Base-by-base conservation (phyloP, 2,888 invertebrate species). In the Lasioglossum calceatum region DNA sequence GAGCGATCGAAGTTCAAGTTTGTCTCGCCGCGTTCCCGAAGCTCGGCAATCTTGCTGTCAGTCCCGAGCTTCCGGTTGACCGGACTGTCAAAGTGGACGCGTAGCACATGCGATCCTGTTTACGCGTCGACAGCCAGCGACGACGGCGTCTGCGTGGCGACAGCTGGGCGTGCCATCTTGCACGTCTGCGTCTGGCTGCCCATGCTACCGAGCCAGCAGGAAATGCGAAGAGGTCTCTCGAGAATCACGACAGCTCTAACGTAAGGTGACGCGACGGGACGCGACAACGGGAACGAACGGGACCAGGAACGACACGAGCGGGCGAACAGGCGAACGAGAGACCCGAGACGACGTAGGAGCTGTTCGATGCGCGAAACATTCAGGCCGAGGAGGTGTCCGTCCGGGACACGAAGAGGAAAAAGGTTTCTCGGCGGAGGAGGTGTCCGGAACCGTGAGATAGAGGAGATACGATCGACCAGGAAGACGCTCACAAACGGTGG, bases 101-200 rank as follows among this genome's bases (percentile, higher is more conserved):
- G 5, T 27, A 67, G 36, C 80, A 79, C 85, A 92, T 92, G 92
- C 88, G 90, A 92, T 89, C 92, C 92, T 92, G 92, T 89, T 91
- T 89, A 87, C 87, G 71, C 87, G 88, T 82, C 89, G 87, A 44
- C 70, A 70, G 77, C 32, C 67, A 88, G 81, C 74, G 79, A 90
- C 93, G 90, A 91, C 91, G 88, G 91, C 92, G 92, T 92, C 91
- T 92, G 93, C 91, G 92, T 91, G 88, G 87, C 90, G 90, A 86
- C 88, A 85, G 90, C 82, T 91, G 91, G 88, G 89, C 92, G 92
- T 94, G 94, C 94, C 94, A 94, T 94, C 94, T 95, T 95, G 94
- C 94, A 95, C 95, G 95, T 95, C 94, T 94, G 95, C 94, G 95
- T 95, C 93, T 93, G 93, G 91, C 93, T 93, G 93, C 93, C 93